These are phyloP conservation scores for Zeuzera pyrina DNA, from an alignment of 2,888 invertebrate genomes.

Conservation along the genomic window DNA sequence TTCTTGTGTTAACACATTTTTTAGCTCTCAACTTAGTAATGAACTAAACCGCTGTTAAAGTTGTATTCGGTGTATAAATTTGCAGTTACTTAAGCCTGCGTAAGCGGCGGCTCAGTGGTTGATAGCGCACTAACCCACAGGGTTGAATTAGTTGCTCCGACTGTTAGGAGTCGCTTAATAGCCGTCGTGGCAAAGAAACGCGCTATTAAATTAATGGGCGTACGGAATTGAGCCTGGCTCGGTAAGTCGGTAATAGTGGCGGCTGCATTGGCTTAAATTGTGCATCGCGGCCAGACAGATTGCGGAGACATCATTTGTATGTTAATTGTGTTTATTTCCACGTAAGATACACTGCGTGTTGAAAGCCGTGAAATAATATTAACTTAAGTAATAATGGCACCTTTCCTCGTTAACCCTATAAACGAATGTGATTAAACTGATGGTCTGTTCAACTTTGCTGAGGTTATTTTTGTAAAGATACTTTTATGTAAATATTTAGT, in stretches of 20 bases:
- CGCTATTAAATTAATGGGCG: slow-evolving; percentile 54
- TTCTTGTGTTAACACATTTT: no score
- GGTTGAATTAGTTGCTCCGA: slow-evolving; percentile 41
- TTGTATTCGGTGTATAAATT: no score
- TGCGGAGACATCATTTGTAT: slow-evolving; percentile 44
- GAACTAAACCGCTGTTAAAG: no score
- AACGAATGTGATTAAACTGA: no score
- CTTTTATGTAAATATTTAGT: no score
- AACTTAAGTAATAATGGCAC: no score
- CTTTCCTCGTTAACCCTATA: no score
- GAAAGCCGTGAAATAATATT: slow-evolving; percentile 12
- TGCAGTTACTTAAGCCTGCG: slow-evolving; percentile 34
- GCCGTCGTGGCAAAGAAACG: slow-evolving; percentile 44
- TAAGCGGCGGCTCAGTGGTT: slow-evolving; percentile 23
- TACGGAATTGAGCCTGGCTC: slow-evolving; percentile 27
- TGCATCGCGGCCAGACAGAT: slow-evolving; percentile 25
- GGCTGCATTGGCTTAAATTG: slow-evolving; percentile 19
- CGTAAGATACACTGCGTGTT: slow-evolving; percentile 23
- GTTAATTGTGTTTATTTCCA: slow-evolving; percentile 46
- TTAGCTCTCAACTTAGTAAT: no score
- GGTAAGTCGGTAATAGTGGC: slow-evolving; percentile 26
- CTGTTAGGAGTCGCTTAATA: slow-evolving; percentile 37
- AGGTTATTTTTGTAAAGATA: no score
- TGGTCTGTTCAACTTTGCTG: no score
- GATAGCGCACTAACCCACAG: slow-evolving; percentile 19